These are phyloP conservation scores for Anthopleura sola DNA, from an alignment of 64 coral and sea anemone species.

Conservation along the genomic window DNA sequence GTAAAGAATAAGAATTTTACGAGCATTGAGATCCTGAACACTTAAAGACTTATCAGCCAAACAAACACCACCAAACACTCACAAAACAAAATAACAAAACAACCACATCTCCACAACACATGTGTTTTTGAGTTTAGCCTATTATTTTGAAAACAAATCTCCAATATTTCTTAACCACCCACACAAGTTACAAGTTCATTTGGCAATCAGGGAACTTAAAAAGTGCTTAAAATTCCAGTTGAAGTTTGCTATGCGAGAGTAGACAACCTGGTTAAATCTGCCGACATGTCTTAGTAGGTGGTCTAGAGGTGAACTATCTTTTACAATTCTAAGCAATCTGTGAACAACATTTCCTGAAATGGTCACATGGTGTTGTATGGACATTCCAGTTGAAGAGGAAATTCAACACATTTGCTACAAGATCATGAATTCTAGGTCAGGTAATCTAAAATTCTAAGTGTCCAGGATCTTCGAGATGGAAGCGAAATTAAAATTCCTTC, in stretches of 20 bases:
- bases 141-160: conserved; percentile 8
- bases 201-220: neutral
- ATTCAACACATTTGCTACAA: too few relatives aligned
- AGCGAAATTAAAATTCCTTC: too few relatives aligned
- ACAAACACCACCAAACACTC: neutral
- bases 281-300: neutral
- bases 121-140: neutral
- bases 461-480: too few relatives aligned
- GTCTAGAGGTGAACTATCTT: neutral
- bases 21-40: neutral
- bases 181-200: neutral
- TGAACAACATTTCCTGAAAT: neutral
- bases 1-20: neutral
- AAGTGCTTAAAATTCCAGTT: conserved; percentile 1
- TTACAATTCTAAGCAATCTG: neutral
- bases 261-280: neutral
- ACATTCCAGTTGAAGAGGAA: too few relatives aligned
- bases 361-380: too few relatives aligned
- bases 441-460: too few relatives aligned
- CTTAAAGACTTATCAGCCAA: neutral
- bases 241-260: neutral
- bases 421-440: too few relatives aligned
- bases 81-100: neutral
- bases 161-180: neutral
- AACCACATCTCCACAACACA: neutral